Base-by-base conservation (phyloP, 2,888 invertebrate genomes). In the Pegoplata infirma region DNA sequence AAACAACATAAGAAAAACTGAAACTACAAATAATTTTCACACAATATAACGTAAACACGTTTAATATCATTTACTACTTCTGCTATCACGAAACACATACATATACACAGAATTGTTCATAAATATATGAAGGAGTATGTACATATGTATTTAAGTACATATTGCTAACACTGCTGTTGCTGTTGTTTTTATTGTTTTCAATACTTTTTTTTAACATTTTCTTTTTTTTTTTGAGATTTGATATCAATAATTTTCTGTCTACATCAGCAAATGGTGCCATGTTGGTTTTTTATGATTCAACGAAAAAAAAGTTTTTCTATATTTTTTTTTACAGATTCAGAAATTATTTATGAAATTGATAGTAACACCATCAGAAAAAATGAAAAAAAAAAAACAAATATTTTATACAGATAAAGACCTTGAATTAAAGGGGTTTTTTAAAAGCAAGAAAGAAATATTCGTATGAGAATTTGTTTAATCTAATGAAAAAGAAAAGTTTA, bases 21-120 rank as follows among this genome's bases (percentile, higher is more conserved):
- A 36, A 61, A 49, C 59, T 55, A 59, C 58, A 71, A 59, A 76
- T 61, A 71, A 59, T 66, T 66, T 76, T 76, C 55, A 66, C 66
- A 71, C 66, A 64, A 69, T 59, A 66, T 58, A 63, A 61, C 36
- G 51, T 51, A 36, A 36, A 40, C 16, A 25, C 17, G 25, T 49
- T 67, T 71, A 61, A 71, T 66, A 76, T 59, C 76, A 66, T 47
- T 76, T 59, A 66, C 36, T 21, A 68, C 25, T 58, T 19, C 14
- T 49, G 40, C 36, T n/a, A 66, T 55, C 56, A 58, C 12, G 28
- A 47, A 32, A 51, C 10, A 61, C 46, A 21, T 25, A 16, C 14
- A 46, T 36, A 19, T n/a, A n/a, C n/a, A n/a, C n/a, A n/a, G n/a
- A n/a, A n/a, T n/a, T n/a, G n/a, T n/a, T n/a, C n/a, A n/a, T n/a